Base-by-base conservation (phyloP, 2,888 invertebrate species). In the Chelonus formosanus region DNA sequence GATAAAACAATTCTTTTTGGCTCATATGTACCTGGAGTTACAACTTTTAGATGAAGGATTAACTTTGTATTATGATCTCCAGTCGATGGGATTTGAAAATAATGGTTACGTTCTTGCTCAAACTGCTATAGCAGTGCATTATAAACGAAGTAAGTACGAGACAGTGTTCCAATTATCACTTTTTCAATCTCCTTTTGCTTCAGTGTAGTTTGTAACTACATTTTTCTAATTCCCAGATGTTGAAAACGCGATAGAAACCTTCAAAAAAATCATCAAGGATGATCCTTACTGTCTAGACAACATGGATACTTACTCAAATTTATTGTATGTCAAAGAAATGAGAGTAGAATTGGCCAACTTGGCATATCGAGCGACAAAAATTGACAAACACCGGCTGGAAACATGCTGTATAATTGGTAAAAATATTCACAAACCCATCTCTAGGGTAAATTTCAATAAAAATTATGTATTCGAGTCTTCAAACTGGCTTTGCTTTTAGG, bases 361-460 rank as follows among this genome's bases (percentile, higher is more conserved):
- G 70, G 98, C 98, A 0, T 97, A 98, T 79, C 92, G 92, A 77
- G 95, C 96, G 53, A 94, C 94, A 61, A 92, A 94, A 77, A 95
- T 97, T 74, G 97, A 99, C 84, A 98, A 98, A 85, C 99, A 97
- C 82, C 88, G 95, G 74, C 95, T 97, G 32, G 98, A 99, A 86
- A 98, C 98, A 0, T 98, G 98, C 84, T 97, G 96, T 85, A 95
- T 98, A 71, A 94, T 99, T 81, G 98, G 97, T 92, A 10, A 47
- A 8, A 47, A 47, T 10, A 10, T 20, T 20, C 20, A 20, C 20
- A 20, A 20, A 20, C 20, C 20, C 20, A 20, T 20, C 20, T 1
- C 1, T 20, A 20, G 20, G 20, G 2, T 20, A 20, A 20, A 20
- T 20, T 20, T 20, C 1, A 20, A 20, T 20, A 20, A 20, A 20